Evolutionary conservation across 2,113 vertebrate genomes (phyloP).

Genomic region (Zootoca vivipara): DNA sequence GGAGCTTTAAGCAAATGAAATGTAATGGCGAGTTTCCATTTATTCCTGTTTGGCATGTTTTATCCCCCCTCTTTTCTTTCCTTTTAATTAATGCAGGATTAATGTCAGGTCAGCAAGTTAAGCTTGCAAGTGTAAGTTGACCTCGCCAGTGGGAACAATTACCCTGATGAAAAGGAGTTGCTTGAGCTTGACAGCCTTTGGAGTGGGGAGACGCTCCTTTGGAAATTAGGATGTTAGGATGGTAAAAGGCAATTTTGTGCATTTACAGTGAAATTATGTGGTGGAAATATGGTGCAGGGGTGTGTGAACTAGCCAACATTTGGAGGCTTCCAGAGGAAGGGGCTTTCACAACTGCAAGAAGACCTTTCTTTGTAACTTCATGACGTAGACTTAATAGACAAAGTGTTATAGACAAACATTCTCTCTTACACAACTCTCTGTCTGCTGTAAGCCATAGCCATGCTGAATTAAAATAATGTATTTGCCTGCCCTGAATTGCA

Average conservation of each 20-base stretch:
- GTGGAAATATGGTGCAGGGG: neutral
- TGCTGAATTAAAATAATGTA: neutral
- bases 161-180: slow-evolving; percentile 23
- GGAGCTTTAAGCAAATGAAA: slow-evolving; percentile 27
- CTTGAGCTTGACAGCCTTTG: slow-evolving; percentile 3
- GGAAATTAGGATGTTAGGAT: slow-evolving; percentile 2
- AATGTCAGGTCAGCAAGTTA: slow-evolving; percentile 13
- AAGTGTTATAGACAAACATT: neutral
- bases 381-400: neutral
- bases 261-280: neutral
- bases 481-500: neutral
- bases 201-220: neutral
- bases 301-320: no score
- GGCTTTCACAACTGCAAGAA: neutral
- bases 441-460: neutral
- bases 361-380: neutral
- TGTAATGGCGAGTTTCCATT: slow-evolving; percentile 1
- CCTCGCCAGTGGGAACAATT: slow-evolving; percentile 19
- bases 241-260: neutral
- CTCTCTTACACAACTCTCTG: neutral
- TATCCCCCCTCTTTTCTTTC: no score
- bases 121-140: slow-evolving; percentile 18
- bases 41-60: slow-evolving; percentile 9
- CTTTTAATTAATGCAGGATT: neutral
- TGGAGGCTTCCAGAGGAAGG: neutral